phyloP scores from a whole-genome alignment of 2,797 vertebrate species.

The Mormyrus hasselquistii region DNA sequence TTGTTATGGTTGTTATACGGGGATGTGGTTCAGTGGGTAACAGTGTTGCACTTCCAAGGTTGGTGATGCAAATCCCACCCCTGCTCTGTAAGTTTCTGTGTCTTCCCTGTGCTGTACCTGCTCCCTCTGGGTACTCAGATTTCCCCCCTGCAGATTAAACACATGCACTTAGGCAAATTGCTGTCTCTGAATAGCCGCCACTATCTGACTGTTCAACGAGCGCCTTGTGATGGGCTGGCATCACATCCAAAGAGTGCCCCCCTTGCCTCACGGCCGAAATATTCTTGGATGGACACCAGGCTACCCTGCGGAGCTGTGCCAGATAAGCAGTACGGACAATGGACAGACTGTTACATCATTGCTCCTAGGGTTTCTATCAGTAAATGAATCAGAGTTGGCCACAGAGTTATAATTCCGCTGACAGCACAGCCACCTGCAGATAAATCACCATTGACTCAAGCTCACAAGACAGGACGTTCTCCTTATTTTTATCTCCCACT shows the following conservation, averaged over 20 bases:
- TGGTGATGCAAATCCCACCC: not conserved
- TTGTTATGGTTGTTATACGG: not conserved
- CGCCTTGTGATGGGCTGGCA: not conserved
- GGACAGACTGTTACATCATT: not conserved
- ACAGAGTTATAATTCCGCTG: not conserved
- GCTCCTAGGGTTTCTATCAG: not conserved
- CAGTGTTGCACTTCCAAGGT: not conserved
- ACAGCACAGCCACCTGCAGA: not conserved
- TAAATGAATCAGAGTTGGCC: not conserved
- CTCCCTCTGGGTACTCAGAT: not conserved
- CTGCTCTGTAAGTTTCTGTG: not conserved
- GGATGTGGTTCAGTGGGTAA: not conserved
- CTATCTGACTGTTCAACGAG: not conserved
- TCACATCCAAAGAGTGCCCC: not conserved
- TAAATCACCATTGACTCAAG: not conserved
- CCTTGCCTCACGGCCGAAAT: not conserved
- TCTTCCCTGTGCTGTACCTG: not conserved
- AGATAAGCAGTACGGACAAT: not conserved
- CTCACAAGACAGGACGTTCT: not conserved
- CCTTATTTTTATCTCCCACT: not conserved
- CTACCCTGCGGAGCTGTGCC: not conserved
- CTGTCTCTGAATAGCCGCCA: not conserved
- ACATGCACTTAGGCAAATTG: not conserved
- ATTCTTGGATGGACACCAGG: not conserved
- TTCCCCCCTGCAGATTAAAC: not conserved